Base-by-base conservation (phyloP, 1,140 invertebrate species). In the Leucophenga varia region DNA sequence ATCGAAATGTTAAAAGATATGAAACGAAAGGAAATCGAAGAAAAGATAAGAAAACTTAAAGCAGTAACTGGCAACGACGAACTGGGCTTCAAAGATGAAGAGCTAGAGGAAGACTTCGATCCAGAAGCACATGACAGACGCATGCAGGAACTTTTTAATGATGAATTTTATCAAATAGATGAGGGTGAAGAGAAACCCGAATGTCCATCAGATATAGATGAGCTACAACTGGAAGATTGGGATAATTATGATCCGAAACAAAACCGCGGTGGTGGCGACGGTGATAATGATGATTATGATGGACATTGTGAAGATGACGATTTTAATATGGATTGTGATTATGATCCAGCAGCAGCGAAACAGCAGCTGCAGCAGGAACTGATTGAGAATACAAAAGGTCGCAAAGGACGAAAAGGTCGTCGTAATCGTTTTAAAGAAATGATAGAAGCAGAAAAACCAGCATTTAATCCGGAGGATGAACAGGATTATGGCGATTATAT, bases 21-120 rank as follows among this genome's bases (percentile, higher is more conserved):
- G 36, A 97, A 96, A 71, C 79, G 87, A 36, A 89, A 91, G 75
- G 95, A 98, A 78, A 94, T 97, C 48, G 79, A 90, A 65, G 86
- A 93, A 48, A 95, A 94, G 76, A 85, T 98, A 36, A 80, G 86
- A 28, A 87, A 90, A 74, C 76, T 98, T 4, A 91, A 91, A 78
- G 84, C 91, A 71, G 86, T 96, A n/a, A 92, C 93, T 28, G 95
- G 93, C 28, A 89, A 89, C 70, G 74, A 80, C 43, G 79, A 83
- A 18, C 57, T 84, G 17, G 80, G 79, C 12, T 82, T 89, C 54
- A 76, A 82, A 76, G 84, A 89, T 53, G 79, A 85, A 19, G 83
- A 88, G 55, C 76, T 89, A 2, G 86, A 95, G 47, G 87, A 82
- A n/a, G 95, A 98, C 68, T 98, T 97, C 77, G 92, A 98, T 79